A percentile compares a stretch with the other conserved stretches of the same genome.
Evolutionary conservation across 2,888 invertebrate genomes (phyloP).

Genomic region (Drosophila prostipennis): DNA sequence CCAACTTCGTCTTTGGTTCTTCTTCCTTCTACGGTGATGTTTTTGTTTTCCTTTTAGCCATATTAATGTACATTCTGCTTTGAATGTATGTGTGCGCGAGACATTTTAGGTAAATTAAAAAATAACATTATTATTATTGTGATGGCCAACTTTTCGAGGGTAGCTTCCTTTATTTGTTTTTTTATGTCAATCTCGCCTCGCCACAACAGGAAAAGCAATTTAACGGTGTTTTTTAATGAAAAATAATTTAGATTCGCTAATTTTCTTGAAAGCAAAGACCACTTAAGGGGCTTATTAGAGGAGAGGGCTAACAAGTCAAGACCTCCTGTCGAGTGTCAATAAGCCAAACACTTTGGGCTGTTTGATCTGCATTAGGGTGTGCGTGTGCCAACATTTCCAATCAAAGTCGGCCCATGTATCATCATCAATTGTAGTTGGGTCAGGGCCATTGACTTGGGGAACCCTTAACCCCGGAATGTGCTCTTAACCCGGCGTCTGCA

Average conservation of each 20-base stretch:
- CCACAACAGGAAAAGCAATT: slow-evolving; percentile 6
- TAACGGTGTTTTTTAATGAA: slow-evolving; percentile 30
- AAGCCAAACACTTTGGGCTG: slow-evolving; percentile 50
- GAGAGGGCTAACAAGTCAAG: neutral
- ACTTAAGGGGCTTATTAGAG: slow-evolving; percentile 1
- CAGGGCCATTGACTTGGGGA: slow-evolving; percentile 27
- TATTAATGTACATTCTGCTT: slow-evolving; percentile 29
- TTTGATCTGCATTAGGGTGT: slow-evolving; percentile 33
- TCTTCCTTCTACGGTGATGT: slow-evolving; percentile 9
- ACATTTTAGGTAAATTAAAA: slow-evolving; percentile 77
- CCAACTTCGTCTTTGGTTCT: slow-evolving; percentile 3
- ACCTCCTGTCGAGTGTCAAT: slow-evolving; percentile 59
- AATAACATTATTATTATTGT: slow-evolving; percentile 64
- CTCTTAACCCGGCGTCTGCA: slow-evolving; percentile 14
- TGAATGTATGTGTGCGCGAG: slow-evolving; percentile 19
- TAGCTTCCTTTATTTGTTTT: slow-evolving; percentile 20
- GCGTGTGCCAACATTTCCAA: slow-evolving; percentile 35
- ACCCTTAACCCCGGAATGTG: slow-evolving; percentile 20
- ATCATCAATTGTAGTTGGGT: slow-evolving; percentile 52
- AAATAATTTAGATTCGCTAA: slow-evolving; percentile 39
- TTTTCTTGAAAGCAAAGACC: slow-evolving; percentile 55
- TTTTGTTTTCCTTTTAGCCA: slow-evolving; percentile 48
- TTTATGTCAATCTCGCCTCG: neutral
- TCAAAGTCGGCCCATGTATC: slow-evolving; percentile 53
- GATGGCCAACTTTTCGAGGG: slow-evolving; percentile 4